Percentiles rank a stretch among this genome's conserved stretches.
phyloP scores from a whole-genome alignment of 1,140 invertebrate species.

The Doryteuthis pealeii region DNA sequence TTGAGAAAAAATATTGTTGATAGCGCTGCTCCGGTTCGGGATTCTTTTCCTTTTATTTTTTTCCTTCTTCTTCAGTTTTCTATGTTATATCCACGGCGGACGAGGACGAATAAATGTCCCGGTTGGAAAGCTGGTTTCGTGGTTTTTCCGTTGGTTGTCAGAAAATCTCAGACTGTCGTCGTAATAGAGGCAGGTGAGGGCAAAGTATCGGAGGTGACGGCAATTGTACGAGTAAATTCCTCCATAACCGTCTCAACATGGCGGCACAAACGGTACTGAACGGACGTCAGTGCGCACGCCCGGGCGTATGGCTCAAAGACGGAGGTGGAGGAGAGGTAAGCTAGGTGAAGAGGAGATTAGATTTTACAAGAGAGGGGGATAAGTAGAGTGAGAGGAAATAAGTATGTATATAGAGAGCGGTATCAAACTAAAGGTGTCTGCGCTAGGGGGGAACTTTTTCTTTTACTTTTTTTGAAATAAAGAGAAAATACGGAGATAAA shows the following conservation, averaged over 20 bases:
- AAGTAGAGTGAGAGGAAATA: too few species aligned
- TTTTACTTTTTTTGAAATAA: too few species aligned
- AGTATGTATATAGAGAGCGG: too few species aligned
- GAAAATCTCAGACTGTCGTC: background rate
- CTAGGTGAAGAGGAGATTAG: background rate
- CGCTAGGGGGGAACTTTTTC: too few species aligned
- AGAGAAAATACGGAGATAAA: too few species aligned
- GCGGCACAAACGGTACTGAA: background rate
- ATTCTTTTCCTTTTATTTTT: too few species aligned
- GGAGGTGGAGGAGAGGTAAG: background rate
- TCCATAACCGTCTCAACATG: slow-evolving; percentile 9
- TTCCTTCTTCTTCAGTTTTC: too few species aligned
- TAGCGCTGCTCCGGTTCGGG: too few species aligned
- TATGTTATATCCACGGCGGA: background rate
- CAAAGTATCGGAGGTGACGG: slow-evolving; percentile 4
- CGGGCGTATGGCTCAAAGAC: background rate
- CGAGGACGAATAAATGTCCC: background rate
- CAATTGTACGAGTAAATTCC: background rate
- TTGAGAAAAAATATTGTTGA: too few species aligned
- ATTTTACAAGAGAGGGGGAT: background rate
- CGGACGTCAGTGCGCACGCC: background rate
- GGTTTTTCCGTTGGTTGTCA: background rate
- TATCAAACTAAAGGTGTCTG: too few species aligned
- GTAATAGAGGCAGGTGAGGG: background rate
- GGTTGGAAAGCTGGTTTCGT: background rate